These are phyloP conservation scores for Zaprionus davidi DNA, from an alignment of 1,140 invertebrate species.

Conservation along the genomic window DNA sequence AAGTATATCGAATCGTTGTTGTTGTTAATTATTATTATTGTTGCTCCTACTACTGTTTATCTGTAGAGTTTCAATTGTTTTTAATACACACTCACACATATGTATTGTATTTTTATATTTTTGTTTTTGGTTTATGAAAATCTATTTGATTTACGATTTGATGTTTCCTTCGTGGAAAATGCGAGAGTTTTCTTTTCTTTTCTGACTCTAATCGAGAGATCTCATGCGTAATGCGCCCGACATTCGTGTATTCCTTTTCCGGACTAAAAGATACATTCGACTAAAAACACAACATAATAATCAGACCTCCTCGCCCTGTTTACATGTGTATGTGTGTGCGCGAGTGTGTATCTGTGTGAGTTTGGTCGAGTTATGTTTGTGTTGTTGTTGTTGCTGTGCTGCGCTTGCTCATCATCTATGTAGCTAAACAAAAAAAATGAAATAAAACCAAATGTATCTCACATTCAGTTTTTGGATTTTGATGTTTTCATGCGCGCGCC, in stretches of 20 bases:
- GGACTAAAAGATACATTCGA: conserved; percentile 79
- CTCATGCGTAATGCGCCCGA: conserved; percentile 68
- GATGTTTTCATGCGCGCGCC: conserved; percentile 71
- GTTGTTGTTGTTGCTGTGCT: conserved; percentile 41
- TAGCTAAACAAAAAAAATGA: conserved; percentile 68
- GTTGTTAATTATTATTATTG: conserved; percentile 36
- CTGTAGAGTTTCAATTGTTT: conserved; percentile 21
- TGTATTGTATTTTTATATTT: conserved; percentile 11
- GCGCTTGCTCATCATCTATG: conserved; percentile 63
- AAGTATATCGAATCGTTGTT: conserved; percentile 36
- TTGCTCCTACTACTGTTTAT: conserved; percentile 34
- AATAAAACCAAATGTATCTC: conserved; percentile 78
- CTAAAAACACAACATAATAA: conserved; percentile 79
- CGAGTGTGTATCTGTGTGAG: conserved; percentile 19
- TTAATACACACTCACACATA: conserved; percentile 10
- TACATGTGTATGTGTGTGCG: conserved; percentile 18
- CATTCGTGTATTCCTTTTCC: conserved; percentile 79
- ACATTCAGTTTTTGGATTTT: conserved; percentile 76
- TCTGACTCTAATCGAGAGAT: conserved; percentile 52
- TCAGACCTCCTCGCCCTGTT: conserved; percentile 38
- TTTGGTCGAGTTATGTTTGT: conserved; percentile 37
- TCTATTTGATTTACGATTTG: conserved; percentile 47
- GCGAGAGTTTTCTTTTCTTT: conserved; percentile 43
- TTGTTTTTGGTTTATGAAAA: conserved; percentile 31
- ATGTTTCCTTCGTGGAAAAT: conserved; percentile 49